Evolutionary conservation across 2,113 vertebrate species (phyloP).

Genomic region (Acrocephalus arundinaceus): DNA sequence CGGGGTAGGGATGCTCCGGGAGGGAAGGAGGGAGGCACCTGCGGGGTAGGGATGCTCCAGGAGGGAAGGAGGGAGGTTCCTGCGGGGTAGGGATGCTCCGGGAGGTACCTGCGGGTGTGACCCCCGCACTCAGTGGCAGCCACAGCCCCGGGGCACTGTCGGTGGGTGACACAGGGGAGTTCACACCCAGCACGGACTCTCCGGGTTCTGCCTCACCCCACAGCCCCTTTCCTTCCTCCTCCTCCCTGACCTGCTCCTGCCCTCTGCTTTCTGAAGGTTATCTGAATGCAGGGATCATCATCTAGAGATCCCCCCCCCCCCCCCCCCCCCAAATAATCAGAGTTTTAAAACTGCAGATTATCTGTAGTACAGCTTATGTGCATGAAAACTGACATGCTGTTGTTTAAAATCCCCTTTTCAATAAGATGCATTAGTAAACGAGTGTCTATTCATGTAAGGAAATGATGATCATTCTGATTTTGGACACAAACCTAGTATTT

Average conservation of each 20-base stretch:
- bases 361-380: neutral
- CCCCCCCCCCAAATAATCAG: neutral
- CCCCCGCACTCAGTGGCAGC: accelerated
- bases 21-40: neutral
- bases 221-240: too few species aligned
- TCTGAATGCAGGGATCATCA: neutral
- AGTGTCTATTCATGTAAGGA: neutral
- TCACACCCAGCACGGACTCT: neutral
- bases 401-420: neutral
- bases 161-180: neutral
- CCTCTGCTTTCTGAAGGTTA: neutral
- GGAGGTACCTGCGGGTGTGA: accelerated
- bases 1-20: neutral
- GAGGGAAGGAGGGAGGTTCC: neutral
- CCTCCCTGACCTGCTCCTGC: neutral
- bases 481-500: neutral
- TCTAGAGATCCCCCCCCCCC: accelerated
- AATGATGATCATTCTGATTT: neutral
- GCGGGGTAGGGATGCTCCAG: neutral
- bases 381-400: neutral
- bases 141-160: accelerated
- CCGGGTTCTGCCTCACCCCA: neutral
- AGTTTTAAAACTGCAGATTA: neutral
- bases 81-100: neutral
- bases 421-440: neutral